Evolutionary conservation across 1,140 invertebrate species (phyloP), one percentile per base, ranked within the genome.

Genomic region (Aporrectodea caliginosa): DNA sequence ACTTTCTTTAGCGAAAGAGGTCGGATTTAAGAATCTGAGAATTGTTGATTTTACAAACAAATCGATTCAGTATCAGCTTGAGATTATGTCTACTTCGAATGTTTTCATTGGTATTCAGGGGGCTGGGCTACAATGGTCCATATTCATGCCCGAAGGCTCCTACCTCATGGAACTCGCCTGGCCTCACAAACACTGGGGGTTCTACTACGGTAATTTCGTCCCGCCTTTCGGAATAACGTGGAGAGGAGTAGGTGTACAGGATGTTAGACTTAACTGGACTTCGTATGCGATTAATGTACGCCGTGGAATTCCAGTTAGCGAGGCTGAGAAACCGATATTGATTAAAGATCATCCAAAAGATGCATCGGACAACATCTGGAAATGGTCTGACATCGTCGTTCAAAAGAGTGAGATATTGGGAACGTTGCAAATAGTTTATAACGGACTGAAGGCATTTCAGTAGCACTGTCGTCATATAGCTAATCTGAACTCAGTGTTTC

Each of bases 111-210:
- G 77, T n/a, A 32, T 78, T 14, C 16, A 78, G 30, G 77, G 77
- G 16, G 77, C 77, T 14, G 77, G 69, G 33, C 77, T 78, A 16
- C 77, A 78, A 69, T 78, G 77, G 77, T 2, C 68, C 30, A 33
- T 73, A 1, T 78, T 78, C 77, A 78, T 78, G 77, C 69, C 70
- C 12, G 2, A 27, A 6, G 77, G 69, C 2, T 73, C 77, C 2
- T 29, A n/a, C 31, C 77, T 78, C 16, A n/a, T 78, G 71, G 77
- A 78, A 58, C 16, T 78, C 14, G 31, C 77, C n/a, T 78, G 77
- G 77, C 77, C 75, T 27, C 2, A 69, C 14, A 58, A 77, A 31
- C 35, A 77, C 43, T 77, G 75, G 75, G 31, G 58, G 2, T 77
- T 77, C 58, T 77, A 77, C 32, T 77, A 33, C 75, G 34, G 22